A percentile compares a stretch with the other conserved stretches of the same genome.
Evolutionary conservation across 2,888 invertebrate genomes (phyloP).

Genomic region (Tetragnatha montana): DNA sequence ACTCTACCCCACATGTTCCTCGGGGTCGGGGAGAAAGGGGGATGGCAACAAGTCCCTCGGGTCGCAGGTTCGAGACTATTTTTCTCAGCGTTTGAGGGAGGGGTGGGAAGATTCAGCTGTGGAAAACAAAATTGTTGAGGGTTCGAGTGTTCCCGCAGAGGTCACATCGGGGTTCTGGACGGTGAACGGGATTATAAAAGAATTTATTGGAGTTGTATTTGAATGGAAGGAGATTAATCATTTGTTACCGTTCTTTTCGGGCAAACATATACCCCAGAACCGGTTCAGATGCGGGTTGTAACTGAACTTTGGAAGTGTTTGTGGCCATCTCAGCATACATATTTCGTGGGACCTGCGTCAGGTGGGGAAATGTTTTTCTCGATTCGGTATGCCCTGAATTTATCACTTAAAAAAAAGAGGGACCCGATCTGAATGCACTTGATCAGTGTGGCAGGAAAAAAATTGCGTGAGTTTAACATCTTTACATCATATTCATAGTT

Average conservation of each 20-base stretch:
- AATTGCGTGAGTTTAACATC: too few relatives aligned
- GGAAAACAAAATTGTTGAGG: slow-evolving; percentile 58
- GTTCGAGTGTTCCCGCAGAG: slow-evolving; percentile 15
- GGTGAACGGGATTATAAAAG: slow-evolving; percentile 11
- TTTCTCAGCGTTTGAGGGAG: slow-evolving; percentile 18
- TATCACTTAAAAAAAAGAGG: too few relatives aligned
- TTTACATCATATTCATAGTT: too few relatives aligned
- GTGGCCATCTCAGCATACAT: background rate
- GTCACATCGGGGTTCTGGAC: slow-evolving; percentile 29
- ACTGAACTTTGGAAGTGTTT: slow-evolving; percentile 13
- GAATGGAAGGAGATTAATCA: slow-evolving; percentile 34
- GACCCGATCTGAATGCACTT: too few relatives aligned
- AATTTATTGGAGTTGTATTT: slow-evolving; percentile 30
- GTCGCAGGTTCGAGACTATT: slow-evolving; percentile 55
- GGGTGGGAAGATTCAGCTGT: slow-evolving; percentile 9
- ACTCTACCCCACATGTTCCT: slow-evolving; percentile 16
- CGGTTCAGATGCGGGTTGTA: slow-evolving; percentile 24
- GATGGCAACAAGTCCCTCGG: slow-evolving; percentile 2
- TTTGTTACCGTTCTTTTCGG: slow-evolving; percentile 42
- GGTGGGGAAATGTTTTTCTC: too few relatives aligned
- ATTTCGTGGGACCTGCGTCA: too few relatives aligned
- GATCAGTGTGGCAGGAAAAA: too few relatives aligned
- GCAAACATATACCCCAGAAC: slow-evolving; percentile 32
- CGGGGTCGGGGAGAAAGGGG: slow-evolving; percentile 14
- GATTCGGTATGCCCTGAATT: too few relatives aligned